Percentiles rank a stretch among this genome's conserved stretches.
Conservation (phyloP, 2,888 invertebrate species). For the Vesta saturnalis region DNA sequence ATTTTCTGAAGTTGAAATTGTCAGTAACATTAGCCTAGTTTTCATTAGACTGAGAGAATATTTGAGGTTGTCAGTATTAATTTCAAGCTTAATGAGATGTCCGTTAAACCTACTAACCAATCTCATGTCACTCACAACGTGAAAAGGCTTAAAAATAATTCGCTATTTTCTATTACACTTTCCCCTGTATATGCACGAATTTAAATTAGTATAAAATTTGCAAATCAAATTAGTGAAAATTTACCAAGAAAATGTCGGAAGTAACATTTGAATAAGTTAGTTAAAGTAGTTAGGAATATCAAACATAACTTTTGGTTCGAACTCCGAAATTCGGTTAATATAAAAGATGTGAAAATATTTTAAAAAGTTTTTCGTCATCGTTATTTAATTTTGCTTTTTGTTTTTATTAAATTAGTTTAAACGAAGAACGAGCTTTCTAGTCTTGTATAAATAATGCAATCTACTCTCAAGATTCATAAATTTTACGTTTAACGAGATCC, state of each 20-base stretch:
- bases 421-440: constrained; percentile 11
- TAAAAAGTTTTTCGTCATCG: constrained; percentile 6
- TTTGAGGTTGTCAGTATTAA: not conserved
- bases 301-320: not conserved
- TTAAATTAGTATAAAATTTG: constrained; percentile 9
- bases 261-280: constrained; percentile 6
- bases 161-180: too few relatives aligned
- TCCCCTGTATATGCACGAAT: not conserved
- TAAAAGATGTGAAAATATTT: not conserved
- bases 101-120: not conserved
- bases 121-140: not conserved
- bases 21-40: not conserved
- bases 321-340: constrained; percentile 14
- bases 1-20: not conserved
- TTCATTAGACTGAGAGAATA: not conserved
- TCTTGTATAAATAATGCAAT: constrained; percentile 25
- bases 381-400: constrained; percentile 16
- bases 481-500: constrained; percentile 27
- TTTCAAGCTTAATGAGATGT: not conserved
- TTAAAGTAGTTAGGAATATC: not conserved
- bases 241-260: not conserved
- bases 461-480: constrained; percentile 18
- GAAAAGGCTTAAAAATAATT: not conserved
- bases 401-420: constrained; percentile 30
- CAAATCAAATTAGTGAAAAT: constrained; percentile 12